These are phyloP conservation scores for Triops longicaudatus DNA, from an alignment of 1,140 invertebrate species.

Conservation along the genomic window DNA sequence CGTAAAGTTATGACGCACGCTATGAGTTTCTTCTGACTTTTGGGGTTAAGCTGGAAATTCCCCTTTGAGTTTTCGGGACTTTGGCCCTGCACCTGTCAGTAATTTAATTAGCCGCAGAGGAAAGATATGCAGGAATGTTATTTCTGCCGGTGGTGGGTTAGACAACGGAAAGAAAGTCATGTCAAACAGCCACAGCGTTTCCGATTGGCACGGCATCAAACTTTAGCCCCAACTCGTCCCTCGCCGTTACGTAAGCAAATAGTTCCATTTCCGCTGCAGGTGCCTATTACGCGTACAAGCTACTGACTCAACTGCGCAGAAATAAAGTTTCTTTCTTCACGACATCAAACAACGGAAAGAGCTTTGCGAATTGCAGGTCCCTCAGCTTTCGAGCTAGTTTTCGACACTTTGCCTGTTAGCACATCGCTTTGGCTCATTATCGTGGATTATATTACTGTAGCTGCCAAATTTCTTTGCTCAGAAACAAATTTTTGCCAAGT, in stretches of 20 bases:
- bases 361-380: too few species aligned
- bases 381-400: too few species aligned
- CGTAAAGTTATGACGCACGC: too few species aligned
- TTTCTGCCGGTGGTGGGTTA: not conserved
- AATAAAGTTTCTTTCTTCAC: not conserved
- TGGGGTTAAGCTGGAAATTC: too few species aligned
- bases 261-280: not conserved
- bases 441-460: too few species aligned
- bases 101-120: not conserved
- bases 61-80: not conserved
- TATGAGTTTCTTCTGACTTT: too few species aligned
- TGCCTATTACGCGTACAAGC: not conserved
- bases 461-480: too few species aligned
- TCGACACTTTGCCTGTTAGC: too few species aligned
- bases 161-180: slow-evolving; percentile 1
- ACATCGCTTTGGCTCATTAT: too few species aligned
- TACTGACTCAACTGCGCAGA: not conserved
- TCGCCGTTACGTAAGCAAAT: not conserved
- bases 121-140: not conserved
- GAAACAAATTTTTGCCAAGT: too few species aligned
- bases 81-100: not conserved
- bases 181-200: slow-evolving; percentile 2
- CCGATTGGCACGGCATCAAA: slow-evolving; percentile 5
- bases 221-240: not conserved
- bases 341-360: too few species aligned